A percentile compares a stretch with the other conserved stretches of the same genome.
These are phyloP conservation scores for Peromyscus maniculatus DNA, from an alignment of 2,113 vertebrate species.

Conservation along the genomic window DNA sequence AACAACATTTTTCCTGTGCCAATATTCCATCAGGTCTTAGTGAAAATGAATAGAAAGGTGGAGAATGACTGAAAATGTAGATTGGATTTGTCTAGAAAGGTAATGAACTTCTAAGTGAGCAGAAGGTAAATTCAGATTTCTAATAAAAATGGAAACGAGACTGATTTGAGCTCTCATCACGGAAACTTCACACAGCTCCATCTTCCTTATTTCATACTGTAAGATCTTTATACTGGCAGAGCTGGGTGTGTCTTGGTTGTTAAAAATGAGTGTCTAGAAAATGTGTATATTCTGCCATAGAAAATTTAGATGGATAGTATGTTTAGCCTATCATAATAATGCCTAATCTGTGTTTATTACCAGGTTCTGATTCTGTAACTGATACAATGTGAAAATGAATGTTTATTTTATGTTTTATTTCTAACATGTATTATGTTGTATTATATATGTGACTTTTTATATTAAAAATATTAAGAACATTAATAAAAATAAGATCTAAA, in stretches of 20 bases:
- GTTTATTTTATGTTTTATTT: not conserved
- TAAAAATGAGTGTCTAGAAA: not conserved
- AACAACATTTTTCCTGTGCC: constrained; percentile 39
- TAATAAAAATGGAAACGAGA: constrained; percentile 76
- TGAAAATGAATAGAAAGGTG: constrained; percentile 47
- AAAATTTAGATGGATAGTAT: constrained; percentile 51
- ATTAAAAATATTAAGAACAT: not conserved
- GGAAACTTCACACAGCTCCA: constrained; percentile 9
- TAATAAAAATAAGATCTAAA: constrained; percentile 37
- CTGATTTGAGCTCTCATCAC: constrained; percentile 61
- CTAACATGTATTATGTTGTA: not conserved
- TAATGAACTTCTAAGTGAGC: constrained; percentile 75
- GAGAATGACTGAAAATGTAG: constrained; percentile 72
- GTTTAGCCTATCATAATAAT: not conserved
- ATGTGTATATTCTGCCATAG: constrained; percentile 5
- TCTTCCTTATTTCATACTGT: constrained; percentile 33
- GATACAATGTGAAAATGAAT: not conserved
- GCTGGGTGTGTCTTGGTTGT: not conserved
- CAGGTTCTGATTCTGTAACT: not conserved
- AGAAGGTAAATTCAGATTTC: constrained; percentile 72
- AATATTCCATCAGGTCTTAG: constrained; percentile 45
- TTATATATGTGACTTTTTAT: not conserved
- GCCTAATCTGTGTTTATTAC: not conserved
- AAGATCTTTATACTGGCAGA: constrained; percentile 28
- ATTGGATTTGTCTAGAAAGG: constrained; percentile 71